A percentile compares a stretch with the other conserved stretches of the same genome.
Evolutionary conservation across 2,113 vertebrate genomes (phyloP).

Genomic region (Salvator merianae): DNA sequence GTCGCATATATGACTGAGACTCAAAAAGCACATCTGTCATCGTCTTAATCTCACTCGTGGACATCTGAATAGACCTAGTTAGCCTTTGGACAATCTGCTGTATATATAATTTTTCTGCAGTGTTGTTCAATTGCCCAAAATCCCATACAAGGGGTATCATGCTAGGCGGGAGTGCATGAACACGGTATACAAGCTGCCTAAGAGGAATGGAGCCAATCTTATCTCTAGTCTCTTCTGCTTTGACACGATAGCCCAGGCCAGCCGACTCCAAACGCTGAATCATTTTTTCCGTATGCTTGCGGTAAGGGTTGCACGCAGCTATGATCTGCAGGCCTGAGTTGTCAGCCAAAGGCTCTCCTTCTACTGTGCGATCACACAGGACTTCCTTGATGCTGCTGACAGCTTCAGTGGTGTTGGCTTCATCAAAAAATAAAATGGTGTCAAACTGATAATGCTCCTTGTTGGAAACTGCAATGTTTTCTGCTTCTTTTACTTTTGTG

Average conservation of each 20-base stretch:
- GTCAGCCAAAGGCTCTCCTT: slow-evolving; percentile 74
- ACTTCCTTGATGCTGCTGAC: slow-evolving; percentile 94
- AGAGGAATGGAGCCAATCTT: slow-evolving; percentile 91
- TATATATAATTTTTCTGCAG: slow-evolving; percentile 85
- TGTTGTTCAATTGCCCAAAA: slow-evolving; percentile 89
- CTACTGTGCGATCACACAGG: slow-evolving; percentile 87
- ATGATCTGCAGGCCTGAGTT: slow-evolving; percentile 84
- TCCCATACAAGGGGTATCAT: slow-evolving; percentile 96
- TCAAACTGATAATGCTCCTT: slow-evolving; percentile 77
- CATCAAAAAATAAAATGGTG: slow-evolving; percentile 93
- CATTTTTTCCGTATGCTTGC: slow-evolving; percentile 89
- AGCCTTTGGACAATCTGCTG: slow-evolving; percentile 91
- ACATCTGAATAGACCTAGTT: slow-evolving; percentile 29
- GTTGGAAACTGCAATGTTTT: slow-evolving; percentile 77
- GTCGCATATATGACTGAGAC: slow-evolving; percentile 91
- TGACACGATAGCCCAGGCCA: slow-evolving; percentile 90
- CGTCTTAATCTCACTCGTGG: fast-evolving
- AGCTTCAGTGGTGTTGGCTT: slow-evolving; percentile 94
- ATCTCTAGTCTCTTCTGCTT: slow-evolving; percentile 85
- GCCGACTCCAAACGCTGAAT: slow-evolving; percentile 89
- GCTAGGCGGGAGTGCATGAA: slow-evolving; percentile 93
- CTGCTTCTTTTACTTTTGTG: slow-evolving; percentile 81
- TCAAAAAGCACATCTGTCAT: slow-evolving; percentile 82
- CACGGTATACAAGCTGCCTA: slow-evolving; percentile 93
- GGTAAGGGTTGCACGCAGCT: slow-evolving; percentile 95